Evolutionary conservation across 2,113 vertebrate species (phyloP).

Genomic region (Antechinus flavipes): DNA sequence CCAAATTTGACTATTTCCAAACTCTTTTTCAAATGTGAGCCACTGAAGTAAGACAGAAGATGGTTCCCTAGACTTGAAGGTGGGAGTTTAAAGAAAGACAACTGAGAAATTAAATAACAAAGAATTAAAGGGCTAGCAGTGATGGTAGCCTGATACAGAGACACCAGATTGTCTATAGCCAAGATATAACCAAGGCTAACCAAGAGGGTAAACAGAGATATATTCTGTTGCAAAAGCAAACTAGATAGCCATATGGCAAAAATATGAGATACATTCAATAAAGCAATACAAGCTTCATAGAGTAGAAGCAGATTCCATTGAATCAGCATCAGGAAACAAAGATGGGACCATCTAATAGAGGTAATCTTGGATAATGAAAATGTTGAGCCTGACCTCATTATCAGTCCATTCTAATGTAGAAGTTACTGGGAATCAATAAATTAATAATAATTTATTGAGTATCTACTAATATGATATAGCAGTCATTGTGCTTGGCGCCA

Average conservation of each 20-base stretch:
- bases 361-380: neutral
- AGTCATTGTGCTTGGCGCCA: neutral
- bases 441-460: neutral
- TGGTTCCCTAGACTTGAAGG: neutral
- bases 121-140: neutral
- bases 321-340: neutral
- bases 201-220: neutral
- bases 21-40: neutral
- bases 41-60: neutral
- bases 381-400: neutral
- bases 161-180: neutral
- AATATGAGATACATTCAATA: neutral
- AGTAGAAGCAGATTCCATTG: neutral
- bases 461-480: neutral
- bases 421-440: neutral
- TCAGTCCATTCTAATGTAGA: neutral
- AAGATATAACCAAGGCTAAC: neutral
- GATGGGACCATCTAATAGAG: neutral
- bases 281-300: neutral
- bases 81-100: neutral
- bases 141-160: neutral
- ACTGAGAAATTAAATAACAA: neutral
- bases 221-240: neutral
- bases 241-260: neutral
- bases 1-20: neutral